Conservation (phyloP, 2,888 invertebrate genomes). For the Andrena flavipes region DNA sequence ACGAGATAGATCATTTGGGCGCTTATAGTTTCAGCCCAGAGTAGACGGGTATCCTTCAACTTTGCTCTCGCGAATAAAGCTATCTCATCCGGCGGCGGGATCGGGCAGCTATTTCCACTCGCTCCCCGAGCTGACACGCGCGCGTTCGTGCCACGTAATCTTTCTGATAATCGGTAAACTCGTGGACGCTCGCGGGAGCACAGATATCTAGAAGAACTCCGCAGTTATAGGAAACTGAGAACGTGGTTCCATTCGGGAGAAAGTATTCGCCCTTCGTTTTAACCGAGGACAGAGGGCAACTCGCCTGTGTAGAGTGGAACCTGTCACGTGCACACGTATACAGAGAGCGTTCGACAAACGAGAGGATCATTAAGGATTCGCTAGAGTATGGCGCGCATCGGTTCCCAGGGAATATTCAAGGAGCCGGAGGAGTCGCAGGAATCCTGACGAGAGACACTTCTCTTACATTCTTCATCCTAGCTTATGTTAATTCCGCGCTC, state of each 20-base stretch:
- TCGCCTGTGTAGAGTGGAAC: not conserved
- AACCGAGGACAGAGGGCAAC: not conserved
- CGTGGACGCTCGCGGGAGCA: too few relatives aligned
- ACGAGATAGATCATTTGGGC: slow-evolving; percentile 80
- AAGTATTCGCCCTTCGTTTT: not conserved
- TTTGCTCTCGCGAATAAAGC: slow-evolving; percentile 61
- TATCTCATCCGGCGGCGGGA: slow-evolving; percentile 6
- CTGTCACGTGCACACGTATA: slow-evolving; percentile 48
- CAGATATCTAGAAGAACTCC: too few relatives aligned
- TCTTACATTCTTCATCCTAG: slow-evolving; percentile 84
- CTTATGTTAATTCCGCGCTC: slow-evolving; percentile 84
- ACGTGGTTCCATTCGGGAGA: not conserved
- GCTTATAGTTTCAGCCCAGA: slow-evolving; percentile 71
- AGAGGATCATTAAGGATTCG: slow-evolving; percentile 75
- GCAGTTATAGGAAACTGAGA: too few relatives aligned
- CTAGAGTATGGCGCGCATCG: slow-evolving; percentile 65
- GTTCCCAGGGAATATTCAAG: slow-evolving; percentile 78
- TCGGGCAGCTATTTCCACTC: slow-evolving; percentile 8
- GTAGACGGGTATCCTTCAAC: slow-evolving; percentile 65
- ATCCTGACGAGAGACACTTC: slow-evolving; percentile 74
- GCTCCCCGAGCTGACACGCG: not conserved
- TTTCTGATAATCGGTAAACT: too few relatives aligned
- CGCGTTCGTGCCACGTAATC: not conserved
- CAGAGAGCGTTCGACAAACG: slow-evolving; percentile 61
- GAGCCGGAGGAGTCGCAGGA: slow-evolving; percentile 65